Percentiles rank a stretch among this genome's conserved stretches.
Conservation (phyloP, 2,797 vertebrate species). For the Alcedo atthis region DNA sequence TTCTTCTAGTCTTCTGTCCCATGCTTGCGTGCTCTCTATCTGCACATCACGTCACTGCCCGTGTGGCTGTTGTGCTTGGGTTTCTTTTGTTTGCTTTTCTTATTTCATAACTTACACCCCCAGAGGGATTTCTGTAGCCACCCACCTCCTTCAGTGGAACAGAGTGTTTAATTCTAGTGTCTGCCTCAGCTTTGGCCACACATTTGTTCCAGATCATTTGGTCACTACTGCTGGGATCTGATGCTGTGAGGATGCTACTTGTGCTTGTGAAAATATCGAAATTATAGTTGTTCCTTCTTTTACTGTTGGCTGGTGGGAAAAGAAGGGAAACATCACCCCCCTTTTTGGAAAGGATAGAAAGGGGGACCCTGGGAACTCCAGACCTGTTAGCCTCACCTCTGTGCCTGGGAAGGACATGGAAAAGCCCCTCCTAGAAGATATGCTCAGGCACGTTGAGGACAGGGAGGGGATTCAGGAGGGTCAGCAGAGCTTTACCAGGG, state of each 20-base stretch:
- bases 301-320: background rate
- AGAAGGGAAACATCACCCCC: background rate
- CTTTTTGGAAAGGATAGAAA: too few relatives aligned
- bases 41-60: background rate
- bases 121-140: background rate
- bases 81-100: background rate
- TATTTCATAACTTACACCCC: background rate
- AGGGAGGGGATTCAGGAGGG: too few relatives aligned
- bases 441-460: too few relatives aligned
- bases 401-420: too few relatives aligned
- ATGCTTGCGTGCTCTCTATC: rapidly evolving
- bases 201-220: background rate
- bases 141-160: background rate
- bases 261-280: background rate
- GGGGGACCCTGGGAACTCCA: too few relatives aligned
- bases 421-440: too few relatives aligned
- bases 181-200: background rate
- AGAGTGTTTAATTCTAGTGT: background rate
- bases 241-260: background rate
- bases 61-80: background rate
- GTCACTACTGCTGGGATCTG: background rate
- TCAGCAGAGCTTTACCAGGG: too few relatives aligned
- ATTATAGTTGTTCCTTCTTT: background rate
- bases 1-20: background rate
- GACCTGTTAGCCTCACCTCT: too few relatives aligned